Base-by-base conservation (phyloP, 2,888 invertebrate species). In the Lacanobia wlatinum region DNA sequence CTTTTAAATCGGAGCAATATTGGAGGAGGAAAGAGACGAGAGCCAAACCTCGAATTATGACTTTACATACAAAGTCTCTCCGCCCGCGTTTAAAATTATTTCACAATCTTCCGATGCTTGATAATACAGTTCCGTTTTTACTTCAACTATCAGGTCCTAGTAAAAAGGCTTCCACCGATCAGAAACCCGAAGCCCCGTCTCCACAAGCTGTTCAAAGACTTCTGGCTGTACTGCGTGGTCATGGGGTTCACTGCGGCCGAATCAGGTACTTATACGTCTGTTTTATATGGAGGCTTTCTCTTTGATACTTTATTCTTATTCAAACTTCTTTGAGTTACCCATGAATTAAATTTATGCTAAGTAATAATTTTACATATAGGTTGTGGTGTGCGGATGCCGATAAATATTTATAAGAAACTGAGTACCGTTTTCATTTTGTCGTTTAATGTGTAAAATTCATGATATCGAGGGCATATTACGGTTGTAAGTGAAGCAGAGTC, bases 221-320 rank as follows among this genome's bases (percentile, higher is more conserved):
- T 99, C 93, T 99, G 99, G 99, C 97, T 99, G 59, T 99, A 99
- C 92, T 99, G 99, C 92, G 99, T 99, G 2, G 98, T 99, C 6
- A 99, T 99, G 98, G 99, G 99, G 14, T 99, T 99, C 93, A 99
- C 99, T 0, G 98, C 98, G 0, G 98, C 98, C 14, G 97, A 97
- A 87, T 97, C 97, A 88, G 97, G 97, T 97, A 92, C 84, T 75
- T 90, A 90, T 74, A 1, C 8, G 0, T 34, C 2, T 23, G 18
- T 48, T 46, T n/a, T n/a, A 16, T 18, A n/a, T 40, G 40, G 56
- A 52, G 9, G 64, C 23, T 76, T 65, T 38, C 14, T 38, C 28
- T 66, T 70, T 68, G 60, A 60, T 73, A 43, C 53, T 70, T 75
- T 79, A 65, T 78, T 77, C 78, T 79, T 76, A 74, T 78, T 70